Percentiles rank a stretch among this genome's conserved stretches.
These are phyloP conservation scores for Cygnus olor DNA, from an alignment of 2,797 vertebrate genomes.

Conservation along the genomic window DNA sequence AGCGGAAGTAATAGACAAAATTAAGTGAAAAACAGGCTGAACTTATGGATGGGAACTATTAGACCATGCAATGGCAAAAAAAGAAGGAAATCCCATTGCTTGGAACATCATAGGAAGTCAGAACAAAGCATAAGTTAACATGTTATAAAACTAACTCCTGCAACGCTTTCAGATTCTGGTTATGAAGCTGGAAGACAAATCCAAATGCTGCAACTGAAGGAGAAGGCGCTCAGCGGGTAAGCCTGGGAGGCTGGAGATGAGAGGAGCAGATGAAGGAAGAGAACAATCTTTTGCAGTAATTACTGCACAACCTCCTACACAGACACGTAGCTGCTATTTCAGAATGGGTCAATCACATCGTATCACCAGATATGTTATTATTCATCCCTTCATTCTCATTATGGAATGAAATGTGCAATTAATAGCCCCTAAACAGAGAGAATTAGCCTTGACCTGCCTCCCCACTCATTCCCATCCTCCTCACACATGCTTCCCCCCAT, in stretches of 20 bases:
- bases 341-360: background rate
- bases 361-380: background rate
- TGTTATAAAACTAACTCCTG: background rate
- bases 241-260: background rate
- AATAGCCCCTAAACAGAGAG: constrained; percentile 21
- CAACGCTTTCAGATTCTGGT: background rate
- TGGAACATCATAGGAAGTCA: background rate
- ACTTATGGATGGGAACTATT: background rate
- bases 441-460: constrained; percentile 36
- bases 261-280: background rate
- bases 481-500: background rate
- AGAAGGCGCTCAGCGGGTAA: accelerated
- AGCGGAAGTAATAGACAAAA: background rate
- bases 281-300: background rate
- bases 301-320: background rate
- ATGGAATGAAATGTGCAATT: constrained; percentile 25
- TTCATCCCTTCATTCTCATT: constrained; percentile 19
- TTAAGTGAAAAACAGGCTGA: background rate
- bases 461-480: background rate
- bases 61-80: background rate
- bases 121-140: background rate
- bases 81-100: background rate
- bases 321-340: background rate
- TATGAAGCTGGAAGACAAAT: background rate
- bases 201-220: background rate